These are phyloP conservation scores for Euzetes globulus DNA, from an alignment of 2,888 invertebrate species.

Conservation along the genomic window DNA sequence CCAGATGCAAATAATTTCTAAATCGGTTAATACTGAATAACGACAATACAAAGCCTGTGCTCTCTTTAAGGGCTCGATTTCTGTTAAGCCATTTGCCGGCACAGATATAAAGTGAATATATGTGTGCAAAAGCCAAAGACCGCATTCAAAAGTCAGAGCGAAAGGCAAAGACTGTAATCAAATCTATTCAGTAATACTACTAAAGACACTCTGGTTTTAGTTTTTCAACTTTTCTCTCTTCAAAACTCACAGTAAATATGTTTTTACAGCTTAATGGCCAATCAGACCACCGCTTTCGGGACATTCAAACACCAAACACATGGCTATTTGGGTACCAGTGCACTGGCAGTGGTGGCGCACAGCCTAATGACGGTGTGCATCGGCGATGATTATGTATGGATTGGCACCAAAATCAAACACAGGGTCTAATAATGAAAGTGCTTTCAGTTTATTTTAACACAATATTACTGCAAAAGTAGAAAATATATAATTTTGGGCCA, in stretches of 20 bases:
- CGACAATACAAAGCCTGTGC: slow-evolving; percentile 24
- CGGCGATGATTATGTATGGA: slow-evolving; percentile 15
- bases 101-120: background rate
- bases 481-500: no score
- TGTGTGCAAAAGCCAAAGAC: slow-evolving; percentile 1
- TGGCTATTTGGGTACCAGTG: background rate
- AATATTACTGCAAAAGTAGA: no score
- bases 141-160: slow-evolving; percentile 7
- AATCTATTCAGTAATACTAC: slow-evolving; percentile 1
- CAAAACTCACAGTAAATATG: slow-evolving; percentile 27
- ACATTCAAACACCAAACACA: background rate
- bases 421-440: background rate
- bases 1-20: slow-evolving; percentile 30
- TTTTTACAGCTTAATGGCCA: slow-evolving; percentile 25
- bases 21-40: slow-evolving; percentile 7
- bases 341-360: background rate
- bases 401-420: slow-evolving; percentile 26
- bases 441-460: no score
- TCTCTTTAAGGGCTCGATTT: background rate
- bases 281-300: background rate
- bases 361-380: slow-evolving; percentile 9
- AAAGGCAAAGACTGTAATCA: slow-evolving; percentile 21
- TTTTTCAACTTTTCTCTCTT: background rate
- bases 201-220: background rate
- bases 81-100: slow-evolving; percentile 22